Evolutionary conservation across 2,113 vertebrate species (phyloP).

Genomic region (Leucoraja erinaceus): DNA sequence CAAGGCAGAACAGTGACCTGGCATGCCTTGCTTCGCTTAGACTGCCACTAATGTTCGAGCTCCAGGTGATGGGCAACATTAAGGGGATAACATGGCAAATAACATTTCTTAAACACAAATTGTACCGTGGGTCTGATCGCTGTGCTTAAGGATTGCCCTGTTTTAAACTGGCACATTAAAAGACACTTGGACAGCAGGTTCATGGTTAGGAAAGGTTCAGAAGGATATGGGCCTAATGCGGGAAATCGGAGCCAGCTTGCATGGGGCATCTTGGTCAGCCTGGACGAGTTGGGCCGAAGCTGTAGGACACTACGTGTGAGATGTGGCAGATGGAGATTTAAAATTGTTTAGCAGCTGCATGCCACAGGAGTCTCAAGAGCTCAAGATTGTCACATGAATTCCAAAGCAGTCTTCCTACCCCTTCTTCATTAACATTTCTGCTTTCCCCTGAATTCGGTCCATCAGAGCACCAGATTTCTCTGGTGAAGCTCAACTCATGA

Average conservation of each 20-base stretch:
- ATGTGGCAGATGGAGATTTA: not conserved
- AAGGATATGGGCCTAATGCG: no score
- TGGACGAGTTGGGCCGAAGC: no score
- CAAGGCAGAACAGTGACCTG: not conserved
- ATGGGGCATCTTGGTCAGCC: no score
- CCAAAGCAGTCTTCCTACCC: not conserved
- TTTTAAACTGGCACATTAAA: not conserved
- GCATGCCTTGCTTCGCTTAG: not conserved
- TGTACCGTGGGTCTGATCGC: not conserved
- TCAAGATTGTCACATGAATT: not conserved
- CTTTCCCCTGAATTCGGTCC: not conserved
- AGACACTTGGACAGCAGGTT: no score
- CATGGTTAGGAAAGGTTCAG: no score
- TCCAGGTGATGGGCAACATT: not conserved
- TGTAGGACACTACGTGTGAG: not conserved
- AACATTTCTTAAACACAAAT: not conserved
- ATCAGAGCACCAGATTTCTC: not conserved
- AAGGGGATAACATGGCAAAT: not conserved
- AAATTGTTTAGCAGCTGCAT: not conserved
- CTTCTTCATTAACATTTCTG: no score
- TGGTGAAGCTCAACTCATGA: not conserved
- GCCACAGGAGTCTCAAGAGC: not conserved
- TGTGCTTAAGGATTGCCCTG: not conserved
- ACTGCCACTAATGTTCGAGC: not conserved
- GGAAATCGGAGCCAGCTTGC: no score